phyloP scores from a whole-genome alignment of 2,113 vertebrate species.

The Tonatia bakeri region DNA sequence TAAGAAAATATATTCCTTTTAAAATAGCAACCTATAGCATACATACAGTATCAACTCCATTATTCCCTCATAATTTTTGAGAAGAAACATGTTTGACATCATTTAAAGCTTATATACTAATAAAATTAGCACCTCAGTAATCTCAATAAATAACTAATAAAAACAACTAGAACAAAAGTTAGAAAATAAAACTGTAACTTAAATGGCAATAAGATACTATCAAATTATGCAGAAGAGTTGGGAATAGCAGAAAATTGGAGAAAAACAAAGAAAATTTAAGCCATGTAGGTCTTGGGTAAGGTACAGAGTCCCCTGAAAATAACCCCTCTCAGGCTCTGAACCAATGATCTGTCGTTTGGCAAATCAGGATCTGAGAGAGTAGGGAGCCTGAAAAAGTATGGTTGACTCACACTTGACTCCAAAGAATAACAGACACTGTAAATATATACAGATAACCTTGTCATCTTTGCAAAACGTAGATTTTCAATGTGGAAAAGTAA shows the following conservation, averaged over 20 bases:
- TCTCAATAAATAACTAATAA: neutral
- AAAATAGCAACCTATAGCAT: neutral
- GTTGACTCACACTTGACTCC: neutral
- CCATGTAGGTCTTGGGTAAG: neutral
- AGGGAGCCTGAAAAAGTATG: neutral
- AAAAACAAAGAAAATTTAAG: neutral
- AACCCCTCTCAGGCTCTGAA: neutral
- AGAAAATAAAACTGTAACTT: neutral
- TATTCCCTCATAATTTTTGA: neutral
- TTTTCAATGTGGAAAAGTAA: neutral
- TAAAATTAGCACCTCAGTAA: neutral
- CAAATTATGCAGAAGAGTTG: neutral
- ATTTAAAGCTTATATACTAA: neutral
- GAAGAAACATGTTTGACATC: neutral
- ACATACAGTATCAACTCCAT: neutral
- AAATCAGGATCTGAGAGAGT: neutral
- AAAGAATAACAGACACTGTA: neutral
- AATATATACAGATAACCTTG: neutral
- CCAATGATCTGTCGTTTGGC: neutral
- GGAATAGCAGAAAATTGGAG: neutral
- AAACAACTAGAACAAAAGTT: neutral
- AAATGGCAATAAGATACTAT: neutral
- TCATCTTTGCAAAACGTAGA: neutral
- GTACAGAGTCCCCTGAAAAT: neutral
- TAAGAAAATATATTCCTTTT: neutral